Percentiles rank a stretch among this genome's conserved stretches.
phyloP scores from a whole-genome alignment of 2,113 vertebrate species.

The Paratilapia polleni region DNA sequence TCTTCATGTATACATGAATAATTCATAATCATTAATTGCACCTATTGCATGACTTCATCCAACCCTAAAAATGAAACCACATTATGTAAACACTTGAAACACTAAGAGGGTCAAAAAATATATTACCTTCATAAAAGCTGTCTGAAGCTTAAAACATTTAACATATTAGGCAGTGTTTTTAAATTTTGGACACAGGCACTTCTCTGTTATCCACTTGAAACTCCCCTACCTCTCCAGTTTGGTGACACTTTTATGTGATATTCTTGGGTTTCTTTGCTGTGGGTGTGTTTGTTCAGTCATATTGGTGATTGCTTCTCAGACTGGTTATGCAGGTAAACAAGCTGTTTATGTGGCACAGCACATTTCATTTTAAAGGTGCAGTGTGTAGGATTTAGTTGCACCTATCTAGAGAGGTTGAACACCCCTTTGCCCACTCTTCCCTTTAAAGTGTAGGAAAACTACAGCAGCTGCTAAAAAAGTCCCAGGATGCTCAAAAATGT shows the following conservation, averaged over 20 bases:
- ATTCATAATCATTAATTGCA: slow-evolving; percentile 63
- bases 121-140: background rate
- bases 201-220: background rate
- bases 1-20: slow-evolving; percentile 57
- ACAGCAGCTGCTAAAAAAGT: background rate
- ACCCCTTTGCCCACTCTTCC: background rate
- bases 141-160: background rate
- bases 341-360: background rate
- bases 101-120: slow-evolving; percentile 2
- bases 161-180: background rate
- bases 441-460: background rate
- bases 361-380: background rate
- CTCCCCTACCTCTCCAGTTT: background rate
- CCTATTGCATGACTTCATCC: slow-evolving; percentile 16
- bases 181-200: background rate
- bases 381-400: background rate
- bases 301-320: background rate
- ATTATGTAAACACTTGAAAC: background rate
- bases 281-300: background rate
- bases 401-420: background rate
- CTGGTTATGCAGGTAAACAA: background rate
- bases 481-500: background rate
- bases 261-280: background rate
- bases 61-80: background rate
- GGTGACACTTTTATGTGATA: background rate